A percentile compares a stretch with the other conserved stretches of the same genome.
Evolutionary conservation across 1,140 invertebrate species (phyloP).

Genomic region (Elymnias hypermnestra): DNA sequence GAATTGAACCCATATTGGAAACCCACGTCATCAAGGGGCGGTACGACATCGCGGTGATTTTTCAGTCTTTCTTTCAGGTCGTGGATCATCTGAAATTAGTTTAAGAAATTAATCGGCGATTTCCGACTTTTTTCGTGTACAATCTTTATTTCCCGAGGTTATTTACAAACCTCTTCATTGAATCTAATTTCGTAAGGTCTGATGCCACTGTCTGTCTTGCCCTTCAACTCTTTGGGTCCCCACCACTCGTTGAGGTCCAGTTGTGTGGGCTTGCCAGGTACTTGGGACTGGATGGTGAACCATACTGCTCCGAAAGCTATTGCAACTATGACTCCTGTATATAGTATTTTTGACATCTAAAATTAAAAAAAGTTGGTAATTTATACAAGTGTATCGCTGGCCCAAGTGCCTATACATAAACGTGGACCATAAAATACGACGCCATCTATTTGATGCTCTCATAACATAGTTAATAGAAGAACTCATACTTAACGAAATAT

Average conservation of each 20-base stretch:
- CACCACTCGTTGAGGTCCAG: slow-evolving; percentile 43
- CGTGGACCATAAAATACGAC: too few relatives aligned
- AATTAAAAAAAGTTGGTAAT: too few relatives aligned
- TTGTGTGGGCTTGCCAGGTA: slow-evolving; percentile 2
- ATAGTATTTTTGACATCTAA: slow-evolving; percentile 16
- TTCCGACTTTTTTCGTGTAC: too few relatives aligned
- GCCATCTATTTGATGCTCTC: too few relatives aligned
- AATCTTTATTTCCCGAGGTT: too few relatives aligned
- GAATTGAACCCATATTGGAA: slow-evolving; percentile 88
- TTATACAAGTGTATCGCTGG: too few relatives aligned
- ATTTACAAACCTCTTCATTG: slow-evolving; percentile 20
- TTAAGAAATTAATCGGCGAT: too few relatives aligned
- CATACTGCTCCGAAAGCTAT: background rate
- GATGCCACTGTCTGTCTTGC: slow-evolving; percentile 35
- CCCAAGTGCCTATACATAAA: too few relatives aligned
- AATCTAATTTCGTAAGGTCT: slow-evolving; percentile 35
- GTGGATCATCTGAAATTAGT: slow-evolving; percentile 73
- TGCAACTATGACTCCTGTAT: background rate
- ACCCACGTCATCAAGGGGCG: slow-evolving; percentile 79
- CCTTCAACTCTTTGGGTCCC: slow-evolving; percentile 34
- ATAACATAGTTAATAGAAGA: too few relatives aligned
- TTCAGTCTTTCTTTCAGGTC: slow-evolving; percentile 80
- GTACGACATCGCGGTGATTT: slow-evolving; percentile 62
- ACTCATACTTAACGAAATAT: too few relatives aligned
- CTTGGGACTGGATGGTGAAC: background rate